phyloP scores from a whole-genome alignment of 2,888 invertebrate species.

The Allygus modestus region DNA sequence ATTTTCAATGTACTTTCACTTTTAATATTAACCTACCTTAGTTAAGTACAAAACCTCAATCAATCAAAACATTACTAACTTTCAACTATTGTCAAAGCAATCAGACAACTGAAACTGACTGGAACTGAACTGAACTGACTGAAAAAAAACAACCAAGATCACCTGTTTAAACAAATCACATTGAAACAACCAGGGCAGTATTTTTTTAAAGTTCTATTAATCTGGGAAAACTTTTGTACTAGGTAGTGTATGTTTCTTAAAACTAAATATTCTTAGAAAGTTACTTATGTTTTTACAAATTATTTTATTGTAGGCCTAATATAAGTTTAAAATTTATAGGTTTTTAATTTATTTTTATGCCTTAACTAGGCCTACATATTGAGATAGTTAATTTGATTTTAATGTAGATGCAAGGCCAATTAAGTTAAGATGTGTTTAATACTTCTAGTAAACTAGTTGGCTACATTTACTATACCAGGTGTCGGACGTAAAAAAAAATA shows the following conservation, averaged over 20 bases:
- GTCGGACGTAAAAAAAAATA: conserved; percentile 31
- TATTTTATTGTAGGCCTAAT: conserved; percentile 18
- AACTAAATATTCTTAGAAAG: conserved; percentile 36
- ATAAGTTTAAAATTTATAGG: conserved; percentile 9
- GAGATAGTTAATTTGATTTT: conserved; percentile 22
- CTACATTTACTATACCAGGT: conserved; percentile 23
- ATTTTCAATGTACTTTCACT: conserved; percentile 13
- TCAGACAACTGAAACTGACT: conserved; percentile 37
- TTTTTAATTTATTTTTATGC: conserved; percentile 8
- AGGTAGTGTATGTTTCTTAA: too few relatives aligned
- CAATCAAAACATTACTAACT: conserved; percentile 9
- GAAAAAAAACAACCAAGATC: conserved; percentile 33
- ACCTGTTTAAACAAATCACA: background rate
- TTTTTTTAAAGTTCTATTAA: background rate
- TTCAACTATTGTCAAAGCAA: conserved; percentile 26
- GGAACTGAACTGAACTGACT: too few relatives aligned
- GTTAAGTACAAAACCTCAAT: too few relatives aligned
- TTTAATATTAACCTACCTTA: background rate
- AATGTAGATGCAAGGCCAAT: background rate
- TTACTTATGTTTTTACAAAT: conserved; percentile 11
- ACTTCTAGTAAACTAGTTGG: background rate
- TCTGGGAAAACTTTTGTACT: too few relatives aligned
- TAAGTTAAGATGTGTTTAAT: conserved; percentile 10
- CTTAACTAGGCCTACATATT: too few relatives aligned
- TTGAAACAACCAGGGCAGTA: conserved; percentile 1